A percentile compares a stretch with the other conserved stretches of the same genome.
Conservation (phyloP, 2,797 vertebrate genomes). For the Gambusia yucatana region DNA sequence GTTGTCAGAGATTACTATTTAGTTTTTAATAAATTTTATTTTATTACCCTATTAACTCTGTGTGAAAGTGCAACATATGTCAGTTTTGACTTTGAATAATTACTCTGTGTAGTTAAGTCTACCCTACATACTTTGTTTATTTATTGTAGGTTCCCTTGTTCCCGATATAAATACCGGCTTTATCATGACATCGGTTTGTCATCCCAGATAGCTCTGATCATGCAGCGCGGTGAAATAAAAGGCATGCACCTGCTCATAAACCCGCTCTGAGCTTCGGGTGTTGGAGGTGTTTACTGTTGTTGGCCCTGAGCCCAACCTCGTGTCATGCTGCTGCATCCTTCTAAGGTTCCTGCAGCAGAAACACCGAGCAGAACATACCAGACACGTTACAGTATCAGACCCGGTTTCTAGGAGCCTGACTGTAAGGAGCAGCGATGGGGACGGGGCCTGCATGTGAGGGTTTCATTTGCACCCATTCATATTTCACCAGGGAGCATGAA, state of each 20-base stretch:
- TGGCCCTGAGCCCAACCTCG: slow-evolving; percentile 24
- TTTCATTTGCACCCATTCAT: slow-evolving; percentile 8
- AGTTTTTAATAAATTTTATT: not conserved
- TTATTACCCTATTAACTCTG: not conserved
- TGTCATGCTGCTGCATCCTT: slow-evolving; percentile 50
- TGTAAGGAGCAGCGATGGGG: slow-evolving; percentile 13
- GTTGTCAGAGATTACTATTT: not conserved
- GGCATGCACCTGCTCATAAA: slow-evolving; percentile 45
- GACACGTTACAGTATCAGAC: slow-evolving; percentile 5
- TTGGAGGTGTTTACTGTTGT: slow-evolving; percentile 47
- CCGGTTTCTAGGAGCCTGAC: slow-evolving; percentile 5
- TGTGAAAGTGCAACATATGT: not conserved
- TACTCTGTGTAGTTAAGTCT: not conserved
- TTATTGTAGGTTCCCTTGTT: slow-evolving; percentile 3
- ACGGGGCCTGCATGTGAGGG: slow-evolving; percentile 6
- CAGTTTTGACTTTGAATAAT: not conserved
- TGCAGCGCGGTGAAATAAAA: slow-evolving; percentile 27
- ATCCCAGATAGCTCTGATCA: slow-evolving; percentile 18
- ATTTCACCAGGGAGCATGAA: not conserved
- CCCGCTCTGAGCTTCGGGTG: slow-evolving; percentile 6
- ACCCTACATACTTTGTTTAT: slow-evolving; percentile 14
- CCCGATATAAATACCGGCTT: slow-evolving; percentile 20
- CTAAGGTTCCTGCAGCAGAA: slow-evolving; percentile 41
- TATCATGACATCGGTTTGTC: slow-evolving; percentile 24
- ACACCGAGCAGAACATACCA: slow-evolving; percentile 36